Percentiles rank a stretch among this genome's conserved stretches.
Evolutionary conservation across 2,888 invertebrate species (phyloP).

Genomic region (Drosophila yooni): DNA sequence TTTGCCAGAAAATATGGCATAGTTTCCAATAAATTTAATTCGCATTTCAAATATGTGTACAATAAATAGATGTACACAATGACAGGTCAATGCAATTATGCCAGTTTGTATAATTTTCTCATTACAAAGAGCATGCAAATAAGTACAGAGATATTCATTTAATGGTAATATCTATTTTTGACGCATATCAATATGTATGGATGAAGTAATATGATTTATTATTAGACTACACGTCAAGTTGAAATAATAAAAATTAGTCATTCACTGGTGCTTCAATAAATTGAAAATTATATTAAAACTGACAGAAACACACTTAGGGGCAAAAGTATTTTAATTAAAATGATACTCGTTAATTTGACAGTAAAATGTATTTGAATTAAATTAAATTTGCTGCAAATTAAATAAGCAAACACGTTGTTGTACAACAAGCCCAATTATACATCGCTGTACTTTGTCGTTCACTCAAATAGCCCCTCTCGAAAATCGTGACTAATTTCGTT

Average conservation of each 20-base stretch:
- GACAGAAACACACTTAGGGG: slow-evolving; percentile 8
- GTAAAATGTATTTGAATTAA: slow-evolving; percentile 22
- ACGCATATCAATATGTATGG: slow-evolving; percentile 44
- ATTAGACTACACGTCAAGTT: slow-evolving; percentile 48
- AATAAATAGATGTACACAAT: background rate
- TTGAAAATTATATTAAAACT: slow-evolving; percentile 23
- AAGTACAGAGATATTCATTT: slow-evolving; percentile 30
- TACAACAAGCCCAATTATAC: slow-evolving; percentile 40
- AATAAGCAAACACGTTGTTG: slow-evolving; percentile 20
- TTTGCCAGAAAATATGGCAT: background rate
- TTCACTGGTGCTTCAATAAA: slow-evolving; percentile 22
- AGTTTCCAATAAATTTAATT: slow-evolving; percentile 23
- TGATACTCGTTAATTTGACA: slow-evolving; percentile 16
- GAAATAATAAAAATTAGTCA: slow-evolving; percentile 46
- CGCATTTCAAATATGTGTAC: slow-evolving; percentile 3
- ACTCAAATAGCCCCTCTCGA: slow-evolving; percentile 8
- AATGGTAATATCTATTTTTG: slow-evolving; percentile 46
- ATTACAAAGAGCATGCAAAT: slow-evolving; percentile 41
- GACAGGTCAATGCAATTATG: slow-evolving; percentile 46
- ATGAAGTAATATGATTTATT: slow-evolving; percentile 61
- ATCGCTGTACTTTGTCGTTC: slow-evolving; percentile 24
- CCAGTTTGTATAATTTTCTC: slow-evolving; percentile 47
- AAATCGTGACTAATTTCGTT: slow-evolving; percentile 64
- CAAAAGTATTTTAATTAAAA: slow-evolving; percentile 17
- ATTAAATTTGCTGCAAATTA: slow-evolving; percentile 25